phyloP scores from a whole-genome alignment of 2,797 vertebrate species.

The Rhynchonycteris naso region DNA sequence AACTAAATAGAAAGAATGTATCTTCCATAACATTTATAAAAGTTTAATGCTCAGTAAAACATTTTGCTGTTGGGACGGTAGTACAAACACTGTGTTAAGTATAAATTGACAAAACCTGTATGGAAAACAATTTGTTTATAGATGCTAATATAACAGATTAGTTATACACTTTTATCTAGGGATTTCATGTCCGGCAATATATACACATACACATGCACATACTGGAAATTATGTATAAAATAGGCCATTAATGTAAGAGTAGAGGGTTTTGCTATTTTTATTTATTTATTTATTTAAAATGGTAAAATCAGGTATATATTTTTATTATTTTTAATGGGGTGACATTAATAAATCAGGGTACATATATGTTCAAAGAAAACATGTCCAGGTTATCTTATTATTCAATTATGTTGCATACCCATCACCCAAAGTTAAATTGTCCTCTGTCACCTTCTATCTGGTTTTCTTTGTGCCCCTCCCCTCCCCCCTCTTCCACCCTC shows the following conservation, averaged over 20 bases:
- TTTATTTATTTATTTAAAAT: too few relatives aligned
- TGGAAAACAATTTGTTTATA: neutral
- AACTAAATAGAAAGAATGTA: neutral
- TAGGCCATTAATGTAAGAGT: neutral
- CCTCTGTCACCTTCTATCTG: too few relatives aligned
- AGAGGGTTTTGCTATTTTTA: neutral
- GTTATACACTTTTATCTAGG: neutral
- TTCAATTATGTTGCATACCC: too few relatives aligned
- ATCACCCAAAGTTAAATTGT: too few relatives aligned
- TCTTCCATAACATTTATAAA: neutral
- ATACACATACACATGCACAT: neutral
- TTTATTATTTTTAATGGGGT: too few relatives aligned
- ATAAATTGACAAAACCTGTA: neutral
- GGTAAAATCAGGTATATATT: too few relatives aligned
- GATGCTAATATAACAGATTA: neutral
- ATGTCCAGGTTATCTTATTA: too few relatives aligned
- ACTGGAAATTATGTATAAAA: neutral
- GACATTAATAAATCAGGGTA: too few relatives aligned
- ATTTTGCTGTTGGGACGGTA: neutral
- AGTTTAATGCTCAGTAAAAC: neutral
- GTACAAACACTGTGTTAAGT: neutral
- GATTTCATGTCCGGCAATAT: conserved; percentile 12
- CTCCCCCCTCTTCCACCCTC: too few relatives aligned
- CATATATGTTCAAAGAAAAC: too few relatives aligned
- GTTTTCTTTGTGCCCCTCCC: too few relatives aligned